These are phyloP conservation scores for Ursus arctos DNA, from an alignment of 2,113 vertebrate genomes.

Conservation along the genomic window DNA sequence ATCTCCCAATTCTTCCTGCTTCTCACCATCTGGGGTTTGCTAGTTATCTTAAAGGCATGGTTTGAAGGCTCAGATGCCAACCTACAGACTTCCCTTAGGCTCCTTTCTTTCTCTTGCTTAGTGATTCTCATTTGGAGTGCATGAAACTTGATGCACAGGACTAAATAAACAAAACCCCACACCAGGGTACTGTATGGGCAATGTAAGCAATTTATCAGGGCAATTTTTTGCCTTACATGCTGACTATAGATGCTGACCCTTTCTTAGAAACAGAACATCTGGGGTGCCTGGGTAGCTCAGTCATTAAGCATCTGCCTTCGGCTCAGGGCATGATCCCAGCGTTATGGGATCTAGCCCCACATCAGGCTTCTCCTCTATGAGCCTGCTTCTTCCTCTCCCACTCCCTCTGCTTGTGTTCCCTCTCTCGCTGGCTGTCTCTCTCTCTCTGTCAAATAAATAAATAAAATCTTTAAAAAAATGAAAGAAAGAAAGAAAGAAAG, in stretches of 20 bases:
- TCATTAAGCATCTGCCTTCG: too few relatives aligned
- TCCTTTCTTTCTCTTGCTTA: neutral
- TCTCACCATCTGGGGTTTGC: neutral
- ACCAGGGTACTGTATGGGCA: neutral
- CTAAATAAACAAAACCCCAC: neutral
- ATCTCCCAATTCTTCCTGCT: neutral
- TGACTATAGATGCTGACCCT: too few relatives aligned
- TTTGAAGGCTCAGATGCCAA: neutral
- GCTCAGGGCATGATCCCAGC: too few relatives aligned
- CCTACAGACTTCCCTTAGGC: neutral
- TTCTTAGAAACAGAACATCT: neutral
- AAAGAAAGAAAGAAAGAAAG: neutral
- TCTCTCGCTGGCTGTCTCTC: too few relatives aligned
- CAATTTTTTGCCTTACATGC: neutral
- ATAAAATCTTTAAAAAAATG: too few relatives aligned
- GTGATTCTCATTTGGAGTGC: neutral
- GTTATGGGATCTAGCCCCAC: too few relatives aligned
- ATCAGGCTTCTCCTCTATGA: too few relatives aligned
- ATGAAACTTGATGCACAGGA: fast-evolving
- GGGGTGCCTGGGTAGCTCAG: too few relatives aligned
- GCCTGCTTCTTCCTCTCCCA: too few relatives aligned
- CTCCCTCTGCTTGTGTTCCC: too few relatives aligned
- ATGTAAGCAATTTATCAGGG: neutral
- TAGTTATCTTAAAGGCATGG: neutral
- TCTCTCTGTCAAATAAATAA: too few relatives aligned